Base-by-base conservation (phyloP, 1,140 invertebrate genomes). In the Aphelinus certus region DNA sequence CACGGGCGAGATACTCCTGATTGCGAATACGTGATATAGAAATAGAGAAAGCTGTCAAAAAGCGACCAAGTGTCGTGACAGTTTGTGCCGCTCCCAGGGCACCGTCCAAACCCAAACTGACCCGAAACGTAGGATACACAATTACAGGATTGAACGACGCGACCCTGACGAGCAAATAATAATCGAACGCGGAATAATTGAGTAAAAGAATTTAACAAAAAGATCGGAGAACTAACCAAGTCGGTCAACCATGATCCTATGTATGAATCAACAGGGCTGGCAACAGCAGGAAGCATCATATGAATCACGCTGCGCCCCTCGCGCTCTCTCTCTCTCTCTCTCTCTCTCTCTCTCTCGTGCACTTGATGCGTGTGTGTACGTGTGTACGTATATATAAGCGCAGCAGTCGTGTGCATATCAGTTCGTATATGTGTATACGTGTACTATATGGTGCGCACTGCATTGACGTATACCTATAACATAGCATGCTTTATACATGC, bases 181-280 rank as follows among this genome's bases (percentile, higher is more conserved):
- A 45, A 62, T 0, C 1, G 0, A 62, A 3, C 26, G 56, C 4
- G 6, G 7, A 2, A 42, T 49, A 51, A 77, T 64, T 63, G 75
- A 64, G 66, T 72, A 67, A 70, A 61, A 62, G 56, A 68, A 76
- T 64, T 43, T 2, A 56, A 71, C 49, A 73, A 75, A 79, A 77
- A 76, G 68, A 71, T 71, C 69, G 51, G 26, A 26, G 68, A 85
- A 86, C 86, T 89, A 88, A 90, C 89, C 89, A 84, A 90, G 86
- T 88, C 89, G 87, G 85, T 90, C 89, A 81, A 90, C 89, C 89
- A 90, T 90, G 83, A 83, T 88, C 82, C 9, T 73, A 46, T 71
- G 81, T 83, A 85, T 84, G 84, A 85, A 85, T 87, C 86, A 88
- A 73, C 75, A 76, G 71, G 76, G 83, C 79, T 80, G 83, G 80